Base-by-base conservation (phyloP, 2,113 vertebrate genomes). In the Hirundichthys speculiger region DNA sequence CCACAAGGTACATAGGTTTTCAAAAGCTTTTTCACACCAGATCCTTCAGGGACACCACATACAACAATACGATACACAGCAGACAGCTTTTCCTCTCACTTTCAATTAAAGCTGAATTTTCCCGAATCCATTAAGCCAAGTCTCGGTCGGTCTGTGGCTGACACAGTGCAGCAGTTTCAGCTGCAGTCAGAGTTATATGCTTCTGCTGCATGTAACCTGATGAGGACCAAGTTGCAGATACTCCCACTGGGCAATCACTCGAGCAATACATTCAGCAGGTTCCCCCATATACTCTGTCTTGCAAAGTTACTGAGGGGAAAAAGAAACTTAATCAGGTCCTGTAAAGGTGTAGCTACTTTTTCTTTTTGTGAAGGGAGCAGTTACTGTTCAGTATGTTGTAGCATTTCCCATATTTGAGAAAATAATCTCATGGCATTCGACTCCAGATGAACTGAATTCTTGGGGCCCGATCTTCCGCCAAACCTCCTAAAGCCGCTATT, bases 71-170 rank as follows among this genome's bases (percentile, higher is more conserved):
- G 50, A 72, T 15, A 56, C 46, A 55, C 59, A 25, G 22, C 54
- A 20, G 53, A 71, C n/a, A 65, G 50, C 30, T 38, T 45, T 61
- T 38, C 30, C 59, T 41, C 41, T 68, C 30, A 34, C 56, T 30
- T 62, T 34, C 24, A 77, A 75, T 77, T 72, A 57, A 77, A 62
- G 69, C 50, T 43, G 13, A 73, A 76, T 77, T 64, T 41, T 49
- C 61, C 54, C 16, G 62, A 74, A 39, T 77, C 75, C 55, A 81
- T 81, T 66, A 76, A 78, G 63, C 59, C 24, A 46, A 46, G 40
- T 77, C 78, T 75, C 78, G 51, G 38, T 51, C 58, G 57, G 25
- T 62, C 79, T 75, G 51, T 19, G 13, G 46, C 58, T 71, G 76
- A 67, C 43, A 63, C 65, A 14, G 41, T 20, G 20, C 41, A 59